A percentile compares a stretch with the other conserved stretches of the same genome.
Conservation (phyloP, 2,797 vertebrate genomes). For the Hafferia zeledoni region DNA sequence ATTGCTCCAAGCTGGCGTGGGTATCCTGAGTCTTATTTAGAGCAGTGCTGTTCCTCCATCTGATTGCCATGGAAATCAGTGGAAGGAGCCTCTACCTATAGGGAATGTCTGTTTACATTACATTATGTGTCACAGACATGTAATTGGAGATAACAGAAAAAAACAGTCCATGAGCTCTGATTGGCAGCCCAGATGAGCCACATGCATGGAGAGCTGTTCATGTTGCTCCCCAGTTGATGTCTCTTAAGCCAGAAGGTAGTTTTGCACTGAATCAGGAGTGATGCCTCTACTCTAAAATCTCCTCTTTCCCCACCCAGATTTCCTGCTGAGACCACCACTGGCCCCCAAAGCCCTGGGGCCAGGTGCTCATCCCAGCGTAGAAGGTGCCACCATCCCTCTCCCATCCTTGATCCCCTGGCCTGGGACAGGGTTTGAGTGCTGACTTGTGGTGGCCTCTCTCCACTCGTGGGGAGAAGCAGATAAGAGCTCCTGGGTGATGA, state of each 20-base stretch:
- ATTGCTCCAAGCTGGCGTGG: not conserved
- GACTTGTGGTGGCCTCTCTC: not conserved
- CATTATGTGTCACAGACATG: accelerated
- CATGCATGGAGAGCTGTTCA: accelerated
- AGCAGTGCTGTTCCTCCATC: not conserved
- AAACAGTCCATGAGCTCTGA: accelerated
- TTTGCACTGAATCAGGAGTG: not conserved
- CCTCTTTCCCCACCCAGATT: not conserved
- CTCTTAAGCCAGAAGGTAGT: not conserved
- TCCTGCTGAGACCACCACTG: not conserved
- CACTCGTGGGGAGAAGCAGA: accelerated
- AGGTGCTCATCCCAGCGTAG: not conserved
- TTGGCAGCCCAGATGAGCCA: not conserved
- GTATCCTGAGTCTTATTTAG: not conserved
- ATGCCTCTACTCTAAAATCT: not conserved
- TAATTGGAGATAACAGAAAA: not conserved
- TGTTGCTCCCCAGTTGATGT: not conserved
- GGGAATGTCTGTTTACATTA: not conserved
- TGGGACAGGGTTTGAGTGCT: not conserved
- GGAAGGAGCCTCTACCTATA: not conserved
- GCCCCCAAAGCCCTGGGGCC: accelerated
- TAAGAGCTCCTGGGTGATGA: not conserved
- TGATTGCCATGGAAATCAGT: not conserved
- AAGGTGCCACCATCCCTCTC: not conserved
- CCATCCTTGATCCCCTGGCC: accelerated